Conservation (phyloP, 1,140 invertebrate species). For the Drosophila pseudoobscura region DNA sequence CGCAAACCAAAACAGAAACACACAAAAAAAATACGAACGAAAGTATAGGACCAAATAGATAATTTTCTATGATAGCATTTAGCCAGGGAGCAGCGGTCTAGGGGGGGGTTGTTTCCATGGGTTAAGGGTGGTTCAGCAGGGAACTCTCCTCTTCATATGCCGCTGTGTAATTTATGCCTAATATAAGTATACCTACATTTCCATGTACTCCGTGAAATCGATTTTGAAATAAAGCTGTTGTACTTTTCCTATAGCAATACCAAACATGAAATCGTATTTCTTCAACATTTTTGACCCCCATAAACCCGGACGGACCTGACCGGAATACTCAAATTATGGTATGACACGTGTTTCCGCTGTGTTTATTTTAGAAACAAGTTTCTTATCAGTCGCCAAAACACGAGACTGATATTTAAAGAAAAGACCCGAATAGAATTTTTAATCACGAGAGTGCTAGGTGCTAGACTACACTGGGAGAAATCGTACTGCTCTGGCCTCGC, state of each 20-base stretch:
- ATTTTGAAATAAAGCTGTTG: constrained; percentile 38
- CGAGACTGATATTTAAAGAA: constrained; percentile 37
- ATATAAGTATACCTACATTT: constrained; percentile 5
- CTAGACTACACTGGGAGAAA: not conserved
- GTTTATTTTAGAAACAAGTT: constrained; percentile 28
- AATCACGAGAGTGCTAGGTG: constrained; percentile 39
- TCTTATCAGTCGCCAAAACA: constrained; percentile 37
- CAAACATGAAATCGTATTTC: no score
- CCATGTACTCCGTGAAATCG: constrained; percentile 17
- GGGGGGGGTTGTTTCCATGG: not conserved
- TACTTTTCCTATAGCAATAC: constrained; percentile 23
- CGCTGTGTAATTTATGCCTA: constrained; percentile 28
- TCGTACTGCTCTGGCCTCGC: not conserved
- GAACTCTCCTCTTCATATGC: not conserved
- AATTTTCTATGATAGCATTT: constrained; percentile 38
- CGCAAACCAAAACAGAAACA: constrained; percentile 58
- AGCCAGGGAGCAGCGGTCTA: constrained; percentile 16
- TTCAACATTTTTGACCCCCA: constrained; percentile 11
- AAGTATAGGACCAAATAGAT: constrained; percentile 26
- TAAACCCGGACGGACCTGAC: constrained; percentile 31
- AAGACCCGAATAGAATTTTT: constrained; percentile 3
- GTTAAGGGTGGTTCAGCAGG: constrained; percentile 10
- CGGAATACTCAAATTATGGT: not conserved
- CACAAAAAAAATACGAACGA: constrained; percentile 11
- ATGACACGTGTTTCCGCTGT: constrained; percentile 42